Conservation (phyloP, 2,797 vertebrate species). For the Myripristis jacobus region DNA sequence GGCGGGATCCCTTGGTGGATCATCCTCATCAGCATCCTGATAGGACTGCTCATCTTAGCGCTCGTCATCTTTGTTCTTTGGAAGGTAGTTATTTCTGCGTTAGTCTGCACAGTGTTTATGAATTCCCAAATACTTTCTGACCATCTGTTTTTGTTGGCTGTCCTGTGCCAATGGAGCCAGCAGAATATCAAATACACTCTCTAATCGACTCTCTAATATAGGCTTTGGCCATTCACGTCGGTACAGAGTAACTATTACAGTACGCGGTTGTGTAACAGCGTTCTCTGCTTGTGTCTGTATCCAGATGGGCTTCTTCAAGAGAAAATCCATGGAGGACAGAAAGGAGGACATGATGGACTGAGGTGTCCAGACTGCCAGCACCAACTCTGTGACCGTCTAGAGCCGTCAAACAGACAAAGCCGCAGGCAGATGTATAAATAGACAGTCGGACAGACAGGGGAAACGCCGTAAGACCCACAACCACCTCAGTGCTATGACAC, state of each 20-base stretch:
- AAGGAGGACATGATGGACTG: slow-evolving; percentile 84
- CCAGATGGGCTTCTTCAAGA: slow-evolving; percentile 97
- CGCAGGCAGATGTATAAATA: slow-evolving; percentile 45
- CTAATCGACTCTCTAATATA: not conserved
- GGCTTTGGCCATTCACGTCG: not conserved
- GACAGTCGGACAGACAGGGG: slow-evolving; percentile 36
- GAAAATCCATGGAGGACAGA: slow-evolving; percentile 93
- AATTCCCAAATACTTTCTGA: not conserved
- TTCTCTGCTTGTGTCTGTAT: slow-evolving; percentile 66
- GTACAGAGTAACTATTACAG: not conserved
- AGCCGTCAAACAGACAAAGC: slow-evolving; percentile 38
- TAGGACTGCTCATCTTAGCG: slow-evolving; percentile 92
- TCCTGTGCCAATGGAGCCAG: not conserved
- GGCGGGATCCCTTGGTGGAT: slow-evolving; percentile 93
- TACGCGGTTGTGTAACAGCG: slow-evolving; percentile 15
- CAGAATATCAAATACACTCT: not conserved
- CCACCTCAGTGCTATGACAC: slow-evolving; percentile 53
- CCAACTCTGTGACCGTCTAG: slow-evolving; percentile 65
- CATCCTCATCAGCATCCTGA: slow-evolving; percentile 93
- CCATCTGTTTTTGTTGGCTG: not conserved
- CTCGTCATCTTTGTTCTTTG: slow-evolving; percentile 94
- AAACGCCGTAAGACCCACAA: slow-evolving; percentile 48
- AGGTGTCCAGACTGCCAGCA: slow-evolving; percentile 65
- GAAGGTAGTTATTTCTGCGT: slow-evolving; percentile 86
- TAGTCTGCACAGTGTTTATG: not conserved